Percentiles rank a stretch among this genome's conserved stretches.
phyloP scores from a whole-genome alignment of 37 sponge, comb jelly and placozoan species.

The Corticium candelabrum region DNA sequence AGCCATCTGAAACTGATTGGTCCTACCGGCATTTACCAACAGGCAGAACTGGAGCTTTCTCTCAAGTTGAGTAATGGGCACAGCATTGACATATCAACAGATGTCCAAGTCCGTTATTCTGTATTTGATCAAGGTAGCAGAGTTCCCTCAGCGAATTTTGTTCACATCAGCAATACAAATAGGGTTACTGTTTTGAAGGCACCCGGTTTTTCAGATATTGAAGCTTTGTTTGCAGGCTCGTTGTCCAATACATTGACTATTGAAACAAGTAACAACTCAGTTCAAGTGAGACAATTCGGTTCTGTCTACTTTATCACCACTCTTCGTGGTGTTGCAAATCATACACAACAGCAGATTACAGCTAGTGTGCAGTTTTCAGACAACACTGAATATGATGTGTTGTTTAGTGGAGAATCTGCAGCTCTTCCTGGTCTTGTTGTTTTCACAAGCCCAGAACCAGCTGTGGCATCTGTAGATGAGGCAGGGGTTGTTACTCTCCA shows the following conservation, averaged over 20 bases:
- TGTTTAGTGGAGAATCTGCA: neutral
- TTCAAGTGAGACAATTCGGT: neutral
- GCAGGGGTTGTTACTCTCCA: neutral
- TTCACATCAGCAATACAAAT: neutral
- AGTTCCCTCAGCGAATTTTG: neutral
- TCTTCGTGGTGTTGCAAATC: neutral
- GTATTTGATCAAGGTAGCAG: neutral
- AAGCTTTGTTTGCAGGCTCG: neutral
- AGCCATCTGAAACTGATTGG: neutral
- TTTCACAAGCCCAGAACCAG: neutral
- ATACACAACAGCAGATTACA: neutral
- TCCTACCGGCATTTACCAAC: constrained; percentile 7
- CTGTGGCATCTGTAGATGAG: neutral
- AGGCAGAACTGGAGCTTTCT: neutral
- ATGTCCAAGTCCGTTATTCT: neutral
- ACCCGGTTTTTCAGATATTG: neutral
- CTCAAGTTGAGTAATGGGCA: neutral
- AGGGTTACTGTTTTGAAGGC: neutral
- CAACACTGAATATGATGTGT: neutral
- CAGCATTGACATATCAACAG: neutral
- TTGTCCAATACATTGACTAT: neutral
- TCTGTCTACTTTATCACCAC: neutral
- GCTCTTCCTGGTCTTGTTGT: neutral
- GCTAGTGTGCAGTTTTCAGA: neutral
- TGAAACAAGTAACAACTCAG: neutral